Evolutionary conservation across 1,140 invertebrate species (phyloP).

Genomic region (Temnothorax curvispinosus): DNA sequence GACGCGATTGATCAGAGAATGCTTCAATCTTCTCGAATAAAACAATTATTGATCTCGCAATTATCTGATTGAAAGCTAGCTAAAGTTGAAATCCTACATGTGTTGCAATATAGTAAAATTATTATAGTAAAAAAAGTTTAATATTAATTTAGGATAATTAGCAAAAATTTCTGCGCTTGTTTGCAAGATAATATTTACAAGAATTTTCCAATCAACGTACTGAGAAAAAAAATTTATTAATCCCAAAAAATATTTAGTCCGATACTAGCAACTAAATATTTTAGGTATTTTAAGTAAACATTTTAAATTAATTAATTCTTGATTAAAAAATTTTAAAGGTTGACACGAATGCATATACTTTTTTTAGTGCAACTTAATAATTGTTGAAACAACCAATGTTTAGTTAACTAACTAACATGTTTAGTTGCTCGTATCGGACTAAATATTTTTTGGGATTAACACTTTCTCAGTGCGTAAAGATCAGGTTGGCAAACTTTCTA

Average conservation of each 20-base stretch:
- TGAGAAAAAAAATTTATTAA: too few relatives aligned
- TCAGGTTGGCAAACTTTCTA: not conserved
- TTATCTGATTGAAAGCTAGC: not conserved
- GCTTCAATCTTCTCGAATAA: constrained; percentile 1
- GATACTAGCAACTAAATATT: too few relatives aligned
- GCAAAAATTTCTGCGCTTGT: not conserved
- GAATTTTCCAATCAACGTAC: not conserved
- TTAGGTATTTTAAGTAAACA: too few relatives aligned
- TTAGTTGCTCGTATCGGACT: too few relatives aligned
- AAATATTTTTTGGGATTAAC: too few relatives aligned
- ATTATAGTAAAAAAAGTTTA: not conserved
- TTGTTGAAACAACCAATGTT: too few relatives aligned
- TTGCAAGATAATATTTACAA: not conserved
- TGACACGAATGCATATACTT: too few relatives aligned
- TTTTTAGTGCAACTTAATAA: too few relatives aligned
- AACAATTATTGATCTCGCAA: not conserved
- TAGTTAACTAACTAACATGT: too few relatives aligned
- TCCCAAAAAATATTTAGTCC: too few relatives aligned
- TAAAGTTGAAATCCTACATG: not conserved
- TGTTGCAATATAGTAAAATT: not conserved
- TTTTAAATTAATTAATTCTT: not conserved
- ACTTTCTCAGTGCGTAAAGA: not conserved
- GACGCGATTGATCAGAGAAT: not conserved
- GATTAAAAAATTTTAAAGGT: too few relatives aligned
- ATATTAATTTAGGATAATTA: not conserved